Evolutionary conservation across 2,113 vertebrate species (phyloP), one percentile per base, ranked within the genome.

Genomic region (Eptesicus fuscus): DNA sequence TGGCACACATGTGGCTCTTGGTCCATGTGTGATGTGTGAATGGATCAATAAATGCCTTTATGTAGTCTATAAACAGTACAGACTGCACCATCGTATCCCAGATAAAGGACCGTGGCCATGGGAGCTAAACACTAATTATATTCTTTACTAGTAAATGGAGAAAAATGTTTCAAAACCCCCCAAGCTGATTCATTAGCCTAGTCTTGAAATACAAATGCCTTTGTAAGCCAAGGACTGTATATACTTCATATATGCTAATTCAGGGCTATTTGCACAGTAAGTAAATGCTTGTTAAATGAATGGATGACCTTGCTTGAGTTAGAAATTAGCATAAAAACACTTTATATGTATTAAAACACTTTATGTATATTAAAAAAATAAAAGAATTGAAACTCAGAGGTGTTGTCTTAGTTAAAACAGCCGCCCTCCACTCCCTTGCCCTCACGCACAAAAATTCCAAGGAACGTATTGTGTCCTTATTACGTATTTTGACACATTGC

Each of bases 401-500:
- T 77, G 28, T 25, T 28, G 9, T 84, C 71, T 91, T 87, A 47
- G 35, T 89, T 78, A 67, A 69, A 88, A 44, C 9, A n/a, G 25
- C 77, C 8, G 16, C 9, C 13, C 23, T 23, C 49, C 28, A 35
- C 37, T 20, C 56, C 9, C 9, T 25, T 28, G 2, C 37, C 56
- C 79, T 35, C 32, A 28, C 2, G 7, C 20, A n/a, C 25, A 88
- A 20, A 51, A 77, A 90, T 88, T 80, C 44, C 59, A 69, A 17
- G 65, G 61, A 84, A 70, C 32, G 14, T 18, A 76, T 13, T 79
- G 30, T 67, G 32, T 92, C 65, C 5, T 89, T 49, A 25, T 79
- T 69, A 51, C 25, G 2, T 80, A 74, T 42, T 87, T 95, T 92
- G 53, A 61, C 80, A 86, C 35, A 14, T 89, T 89, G 32, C 22